Conservation (phyloP, 37 sponge, comb jelly and placozoan genomes). For the Chondrilla cf. caribensis region DNA sequence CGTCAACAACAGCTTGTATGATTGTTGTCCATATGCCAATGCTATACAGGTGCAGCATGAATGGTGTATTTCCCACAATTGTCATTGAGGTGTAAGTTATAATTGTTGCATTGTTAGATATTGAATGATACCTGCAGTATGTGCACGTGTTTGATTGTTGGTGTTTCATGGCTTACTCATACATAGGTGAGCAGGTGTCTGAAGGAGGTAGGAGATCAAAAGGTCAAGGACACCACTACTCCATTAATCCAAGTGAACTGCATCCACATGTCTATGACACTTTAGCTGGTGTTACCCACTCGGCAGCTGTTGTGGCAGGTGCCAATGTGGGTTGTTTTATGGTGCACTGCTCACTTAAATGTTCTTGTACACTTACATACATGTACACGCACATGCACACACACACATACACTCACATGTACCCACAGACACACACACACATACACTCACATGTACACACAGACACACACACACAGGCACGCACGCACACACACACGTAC, state of each 20-base stretch:
- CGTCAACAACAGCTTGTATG: too few relatives aligned
- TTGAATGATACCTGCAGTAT: background rate
- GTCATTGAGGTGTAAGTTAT: too few relatives aligned
- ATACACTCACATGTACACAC: background rate
- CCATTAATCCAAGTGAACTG: conserved; percentile 35
- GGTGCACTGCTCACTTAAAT: background rate
- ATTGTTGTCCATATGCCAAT: too few relatives aligned
- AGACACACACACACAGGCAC: conserved; percentile 13
- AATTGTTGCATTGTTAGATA: too few relatives aligned
- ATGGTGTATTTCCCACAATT: too few relatives aligned
- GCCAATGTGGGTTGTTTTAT: conserved; percentile 39
- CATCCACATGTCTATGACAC: conserved; percentile 87
- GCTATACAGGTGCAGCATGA: too few relatives aligned
- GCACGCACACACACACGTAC: too few relatives aligned
- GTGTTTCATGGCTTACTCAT: background rate
- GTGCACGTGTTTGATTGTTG: background rate
- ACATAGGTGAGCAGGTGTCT: background rate
- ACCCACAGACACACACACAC: background rate
- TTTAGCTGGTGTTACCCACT: conserved; percentile 51
- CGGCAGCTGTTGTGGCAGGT: conserved; percentile 66
- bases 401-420: too few relatives aligned
- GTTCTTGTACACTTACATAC: too few relatives aligned
- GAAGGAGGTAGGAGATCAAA: background rate
- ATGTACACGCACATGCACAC: background rate
- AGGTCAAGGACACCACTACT: conserved; percentile 4